phyloP scores from a whole-genome alignment of 2,888 invertebrate genomes.

The Dendrolimus pini region DNA sequence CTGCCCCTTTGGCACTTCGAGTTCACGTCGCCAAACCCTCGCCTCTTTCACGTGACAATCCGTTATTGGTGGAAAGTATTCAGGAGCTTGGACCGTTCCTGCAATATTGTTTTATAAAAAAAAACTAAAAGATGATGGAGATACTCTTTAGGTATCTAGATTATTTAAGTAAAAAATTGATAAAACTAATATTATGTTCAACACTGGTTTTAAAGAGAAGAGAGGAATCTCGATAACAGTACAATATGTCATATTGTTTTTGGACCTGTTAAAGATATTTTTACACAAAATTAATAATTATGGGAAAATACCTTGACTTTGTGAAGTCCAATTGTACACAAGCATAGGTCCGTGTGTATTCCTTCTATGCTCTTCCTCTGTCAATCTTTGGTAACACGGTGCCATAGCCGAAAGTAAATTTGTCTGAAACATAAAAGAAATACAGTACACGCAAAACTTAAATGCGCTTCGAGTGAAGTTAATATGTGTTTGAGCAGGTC shows the following conservation, averaged over 20 bases:
- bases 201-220: too few relatives aligned
- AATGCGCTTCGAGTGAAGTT: too few relatives aligned
- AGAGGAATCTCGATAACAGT: too few relatives aligned
- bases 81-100: constrained; percentile 70
- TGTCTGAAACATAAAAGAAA: constrained; percentile 46
- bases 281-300: too few relatives aligned
- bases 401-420: constrained; percentile 86
- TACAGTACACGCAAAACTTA: too few relatives aligned
- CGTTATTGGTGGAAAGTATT: constrained; percentile 79
- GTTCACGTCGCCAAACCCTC: constrained; percentile 70
- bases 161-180: too few relatives aligned
- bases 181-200: too few relatives aligned
- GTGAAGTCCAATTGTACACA: constrained; percentile 81
- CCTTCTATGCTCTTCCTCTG: constrained; percentile 81
- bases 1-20: constrained; percentile 73
- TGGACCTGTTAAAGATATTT: too few relatives aligned
- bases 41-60: constrained; percentile 74
- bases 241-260: too few relatives aligned
- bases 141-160: too few relatives aligned
- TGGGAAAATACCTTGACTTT: constrained; percentile 69
- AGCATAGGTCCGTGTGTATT: constrained; percentile 94
- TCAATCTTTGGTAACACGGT: constrained; percentile 79
- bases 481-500: too few relatives aligned
- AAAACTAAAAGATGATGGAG: too few relatives aligned
- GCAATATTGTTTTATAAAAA: background rate